Evolutionary conservation across 64 coral and sea anemone species (phyloP).

Genomic region (Actinia tenebrosa): DNA sequence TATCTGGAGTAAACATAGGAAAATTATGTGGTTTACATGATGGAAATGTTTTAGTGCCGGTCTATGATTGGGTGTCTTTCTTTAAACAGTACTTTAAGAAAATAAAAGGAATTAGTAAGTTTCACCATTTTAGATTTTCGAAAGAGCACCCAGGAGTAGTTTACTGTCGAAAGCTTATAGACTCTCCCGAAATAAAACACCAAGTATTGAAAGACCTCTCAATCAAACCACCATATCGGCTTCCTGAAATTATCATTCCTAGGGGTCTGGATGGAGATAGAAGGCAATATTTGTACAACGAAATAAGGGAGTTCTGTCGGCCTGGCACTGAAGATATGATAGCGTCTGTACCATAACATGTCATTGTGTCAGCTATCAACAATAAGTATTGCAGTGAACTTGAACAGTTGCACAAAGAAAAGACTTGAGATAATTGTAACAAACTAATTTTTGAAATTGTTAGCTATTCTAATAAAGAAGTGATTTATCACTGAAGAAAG

Average conservation of each 20-base stretch:
- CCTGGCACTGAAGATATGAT: constrained; percentile 44
- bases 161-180: constrained; percentile 13
- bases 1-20: neutral
- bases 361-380: too few species aligned
- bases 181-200: constrained; percentile 15
- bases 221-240: constrained; percentile 8
- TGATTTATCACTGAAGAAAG: too few species aligned
- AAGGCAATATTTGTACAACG: constrained; percentile 21
- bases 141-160: constrained; percentile 40
- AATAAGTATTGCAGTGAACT: too few species aligned
- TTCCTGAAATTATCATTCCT: constrained; percentile 1
- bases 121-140: neutral
- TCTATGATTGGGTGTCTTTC: constrained; percentile 32
- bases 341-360: constrained; percentile 32
- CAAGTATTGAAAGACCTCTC: constrained; percentile 23
- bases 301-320: constrained; percentile 41
- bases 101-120: neutral
- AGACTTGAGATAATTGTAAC: too few species aligned
- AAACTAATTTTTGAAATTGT: too few species aligned
- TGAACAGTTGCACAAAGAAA: too few species aligned
- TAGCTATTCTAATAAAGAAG: too few species aligned
- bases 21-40: constrained; percentile 22
- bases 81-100: constrained; percentile 29
- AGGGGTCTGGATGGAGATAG: constrained; percentile 12
- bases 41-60: constrained; percentile 16